phyloP scores from a whole-genome alignment of 1,140 invertebrate species.

The Pinna nobilis region DNA sequence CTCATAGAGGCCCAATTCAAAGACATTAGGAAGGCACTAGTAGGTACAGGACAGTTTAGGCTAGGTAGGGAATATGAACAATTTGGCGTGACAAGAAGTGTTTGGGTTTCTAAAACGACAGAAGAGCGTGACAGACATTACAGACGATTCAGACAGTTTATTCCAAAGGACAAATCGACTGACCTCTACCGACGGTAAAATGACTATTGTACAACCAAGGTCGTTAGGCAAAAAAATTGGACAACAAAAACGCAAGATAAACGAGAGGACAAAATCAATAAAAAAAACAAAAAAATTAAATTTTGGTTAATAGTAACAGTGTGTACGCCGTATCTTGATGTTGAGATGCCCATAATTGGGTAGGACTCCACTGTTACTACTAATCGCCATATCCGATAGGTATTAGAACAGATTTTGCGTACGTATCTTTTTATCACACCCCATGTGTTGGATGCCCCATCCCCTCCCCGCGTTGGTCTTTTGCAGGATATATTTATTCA shows the following conservation, averaged over 20 bases:
- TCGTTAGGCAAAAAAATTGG: conserved; percentile 1
- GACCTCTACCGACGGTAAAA: conserved; percentile 13
- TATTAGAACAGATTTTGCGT: too few relatives aligned
- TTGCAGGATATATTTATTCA: too few relatives aligned
- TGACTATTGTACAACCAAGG: not conserved
- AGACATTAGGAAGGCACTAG: not conserved
- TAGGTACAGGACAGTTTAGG: conserved; percentile 10
- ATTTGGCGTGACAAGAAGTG: not conserved
- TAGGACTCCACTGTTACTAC: not conserved
- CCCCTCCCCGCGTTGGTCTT: too few relatives aligned
- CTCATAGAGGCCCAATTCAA: conserved; percentile 11
- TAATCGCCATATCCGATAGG: too few relatives aligned
- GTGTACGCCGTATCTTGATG: not conserved
- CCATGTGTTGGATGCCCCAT: too few relatives aligned
- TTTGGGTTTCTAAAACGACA: conserved; percentile 6
- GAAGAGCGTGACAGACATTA: not conserved
- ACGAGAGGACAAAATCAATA: conserved; percentile 16
- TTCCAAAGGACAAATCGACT: not conserved
- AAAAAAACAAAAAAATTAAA: too few relatives aligned
- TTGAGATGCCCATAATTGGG: not conserved
- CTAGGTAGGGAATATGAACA: not conserved
- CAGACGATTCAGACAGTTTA: not conserved
- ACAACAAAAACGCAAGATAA: conserved; percentile 14
- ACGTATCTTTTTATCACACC: too few relatives aligned
- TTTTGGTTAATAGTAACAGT: not conserved